phyloP scores from a whole-genome alignment of 2,797 vertebrate genomes.

The Notamacropus eugenii region DNA sequence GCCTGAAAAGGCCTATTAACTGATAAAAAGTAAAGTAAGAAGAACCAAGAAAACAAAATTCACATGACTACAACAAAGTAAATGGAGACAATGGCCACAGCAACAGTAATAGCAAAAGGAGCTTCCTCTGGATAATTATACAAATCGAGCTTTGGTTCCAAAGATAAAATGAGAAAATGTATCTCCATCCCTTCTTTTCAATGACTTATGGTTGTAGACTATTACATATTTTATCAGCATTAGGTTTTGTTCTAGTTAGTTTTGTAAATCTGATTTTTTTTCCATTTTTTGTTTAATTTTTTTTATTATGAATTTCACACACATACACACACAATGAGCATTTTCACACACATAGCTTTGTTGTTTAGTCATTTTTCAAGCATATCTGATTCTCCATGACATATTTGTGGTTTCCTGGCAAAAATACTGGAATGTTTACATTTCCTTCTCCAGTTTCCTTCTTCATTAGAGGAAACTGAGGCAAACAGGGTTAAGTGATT shows the following conservation, averaged over 20 bases:
- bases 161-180: background rate
- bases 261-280: background rate
- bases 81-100: background rate
- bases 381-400: background rate
- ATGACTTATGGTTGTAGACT: background rate
- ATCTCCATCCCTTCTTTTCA: background rate
- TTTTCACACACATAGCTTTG: background rate
- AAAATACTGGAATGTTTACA: too few species aligned
- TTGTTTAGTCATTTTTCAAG: background rate
- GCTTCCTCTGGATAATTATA: background rate
- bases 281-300: background rate
- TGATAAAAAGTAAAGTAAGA: background rate
- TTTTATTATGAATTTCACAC: background rate
- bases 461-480: too few species aligned
- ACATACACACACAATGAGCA: background rate
- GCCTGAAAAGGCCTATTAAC: background rate
- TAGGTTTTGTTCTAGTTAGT: background rate
- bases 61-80: background rate
- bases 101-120: background rate
- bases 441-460: too few species aligned
- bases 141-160: background rate
- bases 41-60: background rate
- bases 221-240: background rate
- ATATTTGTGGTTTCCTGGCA: background rate
- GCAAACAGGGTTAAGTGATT: too few species aligned